Conservation (phyloP, 2,113 vertebrate species). For the Abramis brama region DNA sequence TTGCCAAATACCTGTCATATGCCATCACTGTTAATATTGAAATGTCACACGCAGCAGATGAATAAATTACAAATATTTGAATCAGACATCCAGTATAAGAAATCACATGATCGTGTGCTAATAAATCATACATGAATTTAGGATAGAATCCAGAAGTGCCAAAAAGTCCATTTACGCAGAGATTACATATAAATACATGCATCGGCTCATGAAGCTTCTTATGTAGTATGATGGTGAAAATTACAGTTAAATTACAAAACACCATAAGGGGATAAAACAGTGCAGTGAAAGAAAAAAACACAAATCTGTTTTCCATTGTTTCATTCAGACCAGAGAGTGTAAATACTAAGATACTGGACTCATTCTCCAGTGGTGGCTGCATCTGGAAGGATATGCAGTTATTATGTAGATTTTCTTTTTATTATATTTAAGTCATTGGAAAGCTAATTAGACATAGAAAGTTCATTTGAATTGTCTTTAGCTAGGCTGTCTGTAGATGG, state of each 20-base stretch:
- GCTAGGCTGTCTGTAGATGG: neutral
- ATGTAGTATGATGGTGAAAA: conserved; percentile 36
- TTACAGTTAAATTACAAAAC: conserved; percentile 47
- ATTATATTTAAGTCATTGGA: neutral
- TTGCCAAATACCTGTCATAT: conserved; percentile 56
- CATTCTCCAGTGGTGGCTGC: conserved; percentile 27
- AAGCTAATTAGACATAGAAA: neutral
- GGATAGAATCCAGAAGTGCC: conserved; percentile 65
- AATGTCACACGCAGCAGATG: conserved; percentile 47
- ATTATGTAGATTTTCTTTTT: conserved; percentile 31
- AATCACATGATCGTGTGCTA: conserved; percentile 37
- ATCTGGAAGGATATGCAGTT: neutral
- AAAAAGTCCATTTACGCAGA: conserved; percentile 65
- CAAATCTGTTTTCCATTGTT: conserved; percentile 41
- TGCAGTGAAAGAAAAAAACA: conserved; percentile 46
- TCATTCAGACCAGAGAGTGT: conserved; percentile 47
- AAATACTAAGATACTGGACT: conserved; percentile 38
- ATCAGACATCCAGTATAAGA: conserved; percentile 51
- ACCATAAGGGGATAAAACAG: conserved; percentile 47
- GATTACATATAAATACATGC: conserved; percentile 67
- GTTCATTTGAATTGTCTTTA: neutral
- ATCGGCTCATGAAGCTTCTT: conserved; percentile 55
- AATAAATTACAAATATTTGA: conserved; percentile 59
- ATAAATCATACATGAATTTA: conserved; percentile 55
- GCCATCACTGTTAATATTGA: conserved; percentile 57